phyloP scores from a whole-genome alignment of 2,113 vertebrate species.

The Dermatemys mawii region DNA sequence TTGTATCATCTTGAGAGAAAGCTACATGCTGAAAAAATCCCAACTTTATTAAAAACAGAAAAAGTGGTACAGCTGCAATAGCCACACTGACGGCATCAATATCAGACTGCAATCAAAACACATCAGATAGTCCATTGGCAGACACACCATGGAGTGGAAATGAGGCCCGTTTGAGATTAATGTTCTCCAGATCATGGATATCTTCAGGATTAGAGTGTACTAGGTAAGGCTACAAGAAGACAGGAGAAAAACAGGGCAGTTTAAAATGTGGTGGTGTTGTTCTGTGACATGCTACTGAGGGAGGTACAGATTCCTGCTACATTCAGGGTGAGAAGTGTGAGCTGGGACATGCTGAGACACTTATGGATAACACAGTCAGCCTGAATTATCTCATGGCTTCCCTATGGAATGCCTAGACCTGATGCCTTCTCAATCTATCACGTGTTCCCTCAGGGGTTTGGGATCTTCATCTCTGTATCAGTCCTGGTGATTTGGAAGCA shows the following conservation, averaged over 20 bases:
- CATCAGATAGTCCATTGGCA: neutral
- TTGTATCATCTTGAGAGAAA: conserved; percentile 1
- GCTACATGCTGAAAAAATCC: neutral
- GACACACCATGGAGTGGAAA: neutral
- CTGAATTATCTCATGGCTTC: neutral
- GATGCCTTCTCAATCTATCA: neutral
- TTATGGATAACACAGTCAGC: neutral
- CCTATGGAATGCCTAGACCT: neutral
- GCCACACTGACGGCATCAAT: neutral
- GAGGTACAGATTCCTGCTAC: neutral
- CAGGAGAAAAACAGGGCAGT: neutral
- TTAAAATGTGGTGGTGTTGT: neutral
- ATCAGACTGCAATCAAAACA: neutral
- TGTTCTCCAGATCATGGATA: neutral
- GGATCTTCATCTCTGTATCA: neutral
- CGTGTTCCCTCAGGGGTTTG: neutral
- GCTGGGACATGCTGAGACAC: neutral
- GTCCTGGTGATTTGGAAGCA: neutral
- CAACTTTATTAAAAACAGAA: neutral
- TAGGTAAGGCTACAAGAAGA: neutral
- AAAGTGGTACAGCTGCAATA: neutral
- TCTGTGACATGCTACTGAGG: neutral
- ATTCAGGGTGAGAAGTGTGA: neutral
- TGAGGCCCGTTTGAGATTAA: neutral
- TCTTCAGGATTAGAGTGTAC: neutral